Evolutionary conservation across 1,140 invertebrate genomes (phyloP), one percentile per base, ranked within the genome.

Genomic region (Caenorhabditis latens): DNA sequence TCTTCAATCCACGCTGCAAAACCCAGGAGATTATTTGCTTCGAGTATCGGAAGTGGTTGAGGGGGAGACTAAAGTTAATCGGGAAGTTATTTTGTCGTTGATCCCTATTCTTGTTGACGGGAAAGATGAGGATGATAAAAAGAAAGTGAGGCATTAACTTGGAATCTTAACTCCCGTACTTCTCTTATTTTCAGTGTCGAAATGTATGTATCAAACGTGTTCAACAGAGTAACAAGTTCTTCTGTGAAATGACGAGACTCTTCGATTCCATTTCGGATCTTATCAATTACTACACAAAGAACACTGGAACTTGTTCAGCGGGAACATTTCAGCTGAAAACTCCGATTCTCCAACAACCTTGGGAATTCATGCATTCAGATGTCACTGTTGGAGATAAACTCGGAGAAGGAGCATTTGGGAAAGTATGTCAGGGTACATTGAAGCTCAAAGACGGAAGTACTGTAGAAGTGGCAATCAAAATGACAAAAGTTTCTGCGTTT

Each of bases 351-450:
- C 65, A 32, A 16, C 71, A 86, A 55, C 24, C 11, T 32, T 86
- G 86, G 75, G 75, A 86, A 55, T 84, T 46, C 46, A 63, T 42
- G 46, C 86, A 86, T 55, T 42, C 57, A 11, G 55, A 61, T 13
- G 43, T 86, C 0, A 48, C 13, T 1, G 40, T 42, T 24, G 86
- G 86, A 14, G 21, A 55, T 24, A 43, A 58, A 19, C 57, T 86
- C 7, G 86, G 86, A 42, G 67, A 53, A 21, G 85, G 85, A n/a
- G 85, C 85, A 43, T 86, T 57, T 42, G 86, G 86, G 61, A 53
- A 42, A 21, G 86, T 86, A 57, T 48, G n/a, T 19, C 4, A 14
- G 1, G 86, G 86, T 53, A 43, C 13, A 13, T 48, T 86, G 43
- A 63, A 63, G 32, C 32, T 83, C n/a, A 46, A 82, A 83, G 53